Conservation (phyloP, 1,140 invertebrate species). For the Aculops lycopersici region DNA sequence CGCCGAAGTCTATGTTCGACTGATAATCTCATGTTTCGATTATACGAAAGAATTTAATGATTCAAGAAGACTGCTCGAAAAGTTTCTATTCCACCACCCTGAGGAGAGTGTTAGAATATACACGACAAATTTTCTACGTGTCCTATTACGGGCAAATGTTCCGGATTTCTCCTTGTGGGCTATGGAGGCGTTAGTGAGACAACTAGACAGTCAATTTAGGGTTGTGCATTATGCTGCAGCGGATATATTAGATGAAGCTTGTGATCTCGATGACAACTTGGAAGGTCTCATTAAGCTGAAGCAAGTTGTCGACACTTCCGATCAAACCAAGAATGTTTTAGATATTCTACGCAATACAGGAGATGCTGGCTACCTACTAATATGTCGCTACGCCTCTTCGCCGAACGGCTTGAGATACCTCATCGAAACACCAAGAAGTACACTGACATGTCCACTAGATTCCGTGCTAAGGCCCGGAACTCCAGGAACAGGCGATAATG, state of each 20-base stretch:
- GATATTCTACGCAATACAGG: slow-evolving; percentile 30
- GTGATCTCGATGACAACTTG: slow-evolving; percentile 36
- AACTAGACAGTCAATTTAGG: slow-evolving; percentile 37
- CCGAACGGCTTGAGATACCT: slow-evolving; percentile 32
- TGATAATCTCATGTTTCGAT: slow-evolving; percentile 57
- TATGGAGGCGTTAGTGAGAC: slow-evolving; percentile 38
- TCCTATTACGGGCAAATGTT: slow-evolving; percentile 38
- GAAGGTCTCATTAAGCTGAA: slow-evolving; percentile 33
- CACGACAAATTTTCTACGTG: slow-evolving; percentile 52
- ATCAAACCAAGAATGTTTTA: not conserved
- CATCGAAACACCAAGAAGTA: slow-evolving; percentile 21
- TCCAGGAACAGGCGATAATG: not conserved
- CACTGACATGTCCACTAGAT: slow-evolving; percentile 22
- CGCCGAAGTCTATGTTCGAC: slow-evolving; percentile 63
- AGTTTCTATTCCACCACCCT: slow-evolving; percentile 17
- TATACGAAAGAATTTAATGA: slow-evolving; percentile 32
- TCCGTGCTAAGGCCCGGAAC: not conserved
- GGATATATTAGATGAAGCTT: slow-evolving; percentile 58
- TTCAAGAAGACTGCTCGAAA: slow-evolving; percentile 22
- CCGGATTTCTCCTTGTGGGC: slow-evolving; percentile 29
- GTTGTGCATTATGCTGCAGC: slow-evolving; percentile 39
- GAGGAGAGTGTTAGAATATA: slow-evolving; percentile 43
- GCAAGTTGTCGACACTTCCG: not conserved
- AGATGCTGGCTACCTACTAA: slow-evolving; percentile 43
- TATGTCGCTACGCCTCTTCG: slow-evolving; percentile 44